A percentile compares a stretch with the other conserved stretches of the same genome.
Conservation (phyloP, 2,797 vertebrate genomes). For the Rhyacichthys aspro region DNA sequence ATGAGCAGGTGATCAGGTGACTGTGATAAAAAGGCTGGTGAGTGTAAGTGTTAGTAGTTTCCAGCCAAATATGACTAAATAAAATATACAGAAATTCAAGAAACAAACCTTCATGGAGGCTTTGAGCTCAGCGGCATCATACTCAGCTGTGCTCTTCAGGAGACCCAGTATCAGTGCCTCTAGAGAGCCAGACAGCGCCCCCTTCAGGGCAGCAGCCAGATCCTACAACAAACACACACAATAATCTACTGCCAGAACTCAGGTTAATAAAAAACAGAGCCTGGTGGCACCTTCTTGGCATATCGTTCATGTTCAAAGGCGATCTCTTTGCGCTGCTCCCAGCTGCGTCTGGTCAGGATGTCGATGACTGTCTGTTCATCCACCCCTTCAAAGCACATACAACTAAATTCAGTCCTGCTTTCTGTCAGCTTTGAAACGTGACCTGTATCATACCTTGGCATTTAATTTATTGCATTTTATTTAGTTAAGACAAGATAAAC, state of each 20-base stretch:
- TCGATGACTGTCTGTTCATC: constrained; percentile 94
- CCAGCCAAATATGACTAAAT: too few relatives aligned
- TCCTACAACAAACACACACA: constrained; percentile 62
- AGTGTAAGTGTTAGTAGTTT: too few relatives aligned
- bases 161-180: constrained; percentile 91
- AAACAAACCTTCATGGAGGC: constrained; percentile 89
- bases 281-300: constrained; percentile 84
- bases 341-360: constrained; percentile 92
- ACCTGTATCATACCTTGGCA: too few relatives aligned
- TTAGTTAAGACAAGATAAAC: too few relatives aligned
- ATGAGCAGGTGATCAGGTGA: too few relatives aligned
- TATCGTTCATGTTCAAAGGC: constrained; percentile 90
- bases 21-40: too few relatives aligned
- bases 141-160: constrained; percentile 91
- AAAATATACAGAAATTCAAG: not conserved
- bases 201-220: constrained; percentile 85
- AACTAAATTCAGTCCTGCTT: too few relatives aligned
- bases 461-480: too few relatives aligned
- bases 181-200: constrained; percentile 90
- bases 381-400: constrained; percentile 80
- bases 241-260: too few relatives aligned
- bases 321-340: constrained; percentile 89
- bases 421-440: too few relatives aligned
- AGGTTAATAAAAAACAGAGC: too few relatives aligned
- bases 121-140: constrained; percentile 90